A percentile compares a stretch with the other conserved stretches of the same genome.
These are phyloP conservation scores for Dorcus hopei DNA, from an alignment of 2,888 invertebrate species.

Conservation along the genomic window DNA sequence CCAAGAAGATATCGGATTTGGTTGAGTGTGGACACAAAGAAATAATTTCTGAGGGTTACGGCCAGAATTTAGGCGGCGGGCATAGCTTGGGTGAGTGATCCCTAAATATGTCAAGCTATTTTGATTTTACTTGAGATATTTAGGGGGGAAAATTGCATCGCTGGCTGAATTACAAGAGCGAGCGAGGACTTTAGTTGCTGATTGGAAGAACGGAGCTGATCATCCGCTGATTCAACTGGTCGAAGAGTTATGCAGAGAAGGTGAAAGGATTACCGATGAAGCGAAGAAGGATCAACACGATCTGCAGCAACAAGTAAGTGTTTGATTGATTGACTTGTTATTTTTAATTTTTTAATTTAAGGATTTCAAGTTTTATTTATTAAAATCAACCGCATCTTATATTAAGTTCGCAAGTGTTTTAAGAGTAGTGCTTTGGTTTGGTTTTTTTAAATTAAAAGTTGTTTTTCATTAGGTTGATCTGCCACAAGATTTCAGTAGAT, in stretches of 20 bases:
- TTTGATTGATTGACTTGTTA: constrained; percentile 10
- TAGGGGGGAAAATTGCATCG: constrained; percentile 36
- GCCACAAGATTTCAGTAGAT: constrained; percentile 49
- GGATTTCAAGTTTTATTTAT: constrained; percentile 1
- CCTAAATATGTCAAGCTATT: neutral
- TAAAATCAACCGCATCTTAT: neutral
- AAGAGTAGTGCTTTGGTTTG: neutral
- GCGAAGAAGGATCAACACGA: constrained; percentile 68
- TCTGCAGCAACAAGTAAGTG: constrained; percentile 67
- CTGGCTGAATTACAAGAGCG: constrained; percentile 42
- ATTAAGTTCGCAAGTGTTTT: neutral
- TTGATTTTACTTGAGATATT: neutral
- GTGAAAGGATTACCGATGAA: constrained; percentile 61
- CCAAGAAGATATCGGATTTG: constrained; percentile 49
- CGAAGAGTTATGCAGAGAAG: constrained; percentile 60
- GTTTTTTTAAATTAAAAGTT: neutral
- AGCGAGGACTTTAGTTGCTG: constrained; percentile 49
- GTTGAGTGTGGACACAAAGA: constrained; percentile 52
- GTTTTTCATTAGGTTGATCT: constrained; percentile 23
- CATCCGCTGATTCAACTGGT: constrained; percentile 55
- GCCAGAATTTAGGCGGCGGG: constrained; percentile 38
- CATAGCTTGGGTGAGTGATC: constrained; percentile 9
- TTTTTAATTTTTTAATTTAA: constrained; percentile 6
- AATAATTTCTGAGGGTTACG: constrained; percentile 55
- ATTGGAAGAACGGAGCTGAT: constrained; percentile 46